Percentiles rank a stretch among this genome's conserved stretches.
Evolutionary conservation across 2,888 invertebrate genomes (phyloP).

Genomic region (Andrena trimmerana): DNA sequence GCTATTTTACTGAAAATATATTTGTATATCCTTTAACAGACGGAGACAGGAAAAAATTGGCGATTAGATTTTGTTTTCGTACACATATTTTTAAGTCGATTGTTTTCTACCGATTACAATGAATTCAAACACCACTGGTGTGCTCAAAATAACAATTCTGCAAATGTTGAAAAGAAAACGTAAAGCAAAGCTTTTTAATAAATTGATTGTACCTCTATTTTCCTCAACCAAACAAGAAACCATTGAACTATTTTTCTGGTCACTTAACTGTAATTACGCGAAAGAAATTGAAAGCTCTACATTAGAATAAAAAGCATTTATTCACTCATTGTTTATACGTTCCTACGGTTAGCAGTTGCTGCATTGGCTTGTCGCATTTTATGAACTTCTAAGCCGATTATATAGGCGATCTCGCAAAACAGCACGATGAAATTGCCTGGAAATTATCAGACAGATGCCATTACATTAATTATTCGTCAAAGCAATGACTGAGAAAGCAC

Average conservation of each 20-base stretch:
- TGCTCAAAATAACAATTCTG: background rate
- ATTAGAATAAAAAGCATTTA: background rate
- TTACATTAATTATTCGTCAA: background rate
- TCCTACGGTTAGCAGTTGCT: no score
- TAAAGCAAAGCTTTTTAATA: background rate
- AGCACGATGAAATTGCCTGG: constrained; percentile 32
- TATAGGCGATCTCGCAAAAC: constrained; percentile 17
- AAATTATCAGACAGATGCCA: background rate
- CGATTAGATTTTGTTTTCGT: constrained; percentile 25
- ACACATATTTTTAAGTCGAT: background rate
- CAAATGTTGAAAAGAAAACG: background rate
- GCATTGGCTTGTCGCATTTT: background rate
- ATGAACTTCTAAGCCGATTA: background rate
- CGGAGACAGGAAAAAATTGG: background rate
- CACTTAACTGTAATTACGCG: background rate
- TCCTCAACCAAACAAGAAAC: no score
- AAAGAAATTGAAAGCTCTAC: background rate
- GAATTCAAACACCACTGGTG: background rate
- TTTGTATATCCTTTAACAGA: background rate
- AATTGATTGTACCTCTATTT: no score
- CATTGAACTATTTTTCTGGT: background rate
- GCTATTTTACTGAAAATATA: background rate
- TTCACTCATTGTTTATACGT: background rate
- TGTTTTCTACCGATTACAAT: background rate
- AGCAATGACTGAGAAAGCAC: background rate